phyloP scores from a whole-genome alignment of 2,888 invertebrate genomes.

The Alcis repandata region DNA sequence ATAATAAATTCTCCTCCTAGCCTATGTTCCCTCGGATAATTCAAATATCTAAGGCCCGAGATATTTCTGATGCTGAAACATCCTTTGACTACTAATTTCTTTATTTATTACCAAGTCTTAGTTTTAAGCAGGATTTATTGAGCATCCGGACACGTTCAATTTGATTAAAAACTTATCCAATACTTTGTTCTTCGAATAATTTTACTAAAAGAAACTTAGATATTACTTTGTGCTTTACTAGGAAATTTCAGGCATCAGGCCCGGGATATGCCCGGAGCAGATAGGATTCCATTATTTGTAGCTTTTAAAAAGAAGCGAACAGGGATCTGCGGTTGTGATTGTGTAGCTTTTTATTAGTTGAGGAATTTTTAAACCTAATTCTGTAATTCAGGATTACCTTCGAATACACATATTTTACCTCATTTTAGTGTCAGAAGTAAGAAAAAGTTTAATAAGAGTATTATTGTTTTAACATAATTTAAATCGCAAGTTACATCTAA shows the following conservation, averaged over 20 bases:
- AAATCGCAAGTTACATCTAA: too few relatives aligned
- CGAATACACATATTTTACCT: too few relatives aligned
- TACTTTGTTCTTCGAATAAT: constrained; percentile 3
- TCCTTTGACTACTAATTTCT: constrained; percentile 22
- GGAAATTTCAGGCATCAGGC: too few relatives aligned
- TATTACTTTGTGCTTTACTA: neutral
- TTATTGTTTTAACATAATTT: too few relatives aligned
- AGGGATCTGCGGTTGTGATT: too few relatives aligned
- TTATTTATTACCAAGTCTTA: constrained; percentile 19
- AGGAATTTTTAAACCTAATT: too few relatives aligned
- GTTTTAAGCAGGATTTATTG: constrained; percentile 14
- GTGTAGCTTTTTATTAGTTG: too few relatives aligned
- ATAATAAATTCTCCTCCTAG: constrained; percentile 17
- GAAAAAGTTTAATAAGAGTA: too few relatives aligned
- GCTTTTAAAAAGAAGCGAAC: neutral
- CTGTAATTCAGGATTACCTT: too few relatives aligned
- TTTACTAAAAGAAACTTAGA: neutral
- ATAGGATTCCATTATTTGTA: neutral
- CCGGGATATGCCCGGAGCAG: too few relatives aligned
- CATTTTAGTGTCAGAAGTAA: too few relatives aligned
- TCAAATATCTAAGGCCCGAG: constrained; percentile 17
- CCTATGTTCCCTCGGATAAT: constrained; percentile 16
- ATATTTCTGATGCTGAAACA: constrained; percentile 22
- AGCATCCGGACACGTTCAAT: constrained; percentile 4
- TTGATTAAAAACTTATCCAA: constrained; percentile 32